Evolutionary conservation across 2,113 vertebrate genomes (phyloP).

Genomic region (Cercocebus atys): DNA sequence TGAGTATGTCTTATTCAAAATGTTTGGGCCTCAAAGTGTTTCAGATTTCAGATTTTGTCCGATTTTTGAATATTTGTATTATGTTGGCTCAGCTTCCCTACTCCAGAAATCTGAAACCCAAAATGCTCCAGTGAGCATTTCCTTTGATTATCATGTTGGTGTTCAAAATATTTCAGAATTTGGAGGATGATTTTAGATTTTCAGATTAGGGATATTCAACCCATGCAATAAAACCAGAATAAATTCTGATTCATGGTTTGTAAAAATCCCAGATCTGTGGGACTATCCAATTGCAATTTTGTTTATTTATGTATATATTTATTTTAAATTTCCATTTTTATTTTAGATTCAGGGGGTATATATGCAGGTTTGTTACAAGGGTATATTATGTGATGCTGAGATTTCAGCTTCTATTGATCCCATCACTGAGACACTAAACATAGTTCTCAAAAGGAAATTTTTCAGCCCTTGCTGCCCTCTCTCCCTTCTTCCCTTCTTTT

Average conservation of each 20-base stretch:
- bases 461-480: no score
- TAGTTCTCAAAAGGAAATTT: no score
- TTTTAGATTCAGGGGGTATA: no score
- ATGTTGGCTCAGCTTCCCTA: background rate
- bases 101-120: background rate
- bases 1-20: background rate
- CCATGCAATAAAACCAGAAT: background rate
- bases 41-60: background rate
- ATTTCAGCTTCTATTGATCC: no score
- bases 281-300: background rate
- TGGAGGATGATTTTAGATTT: background rate
- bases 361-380: no score
- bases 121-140: background rate
- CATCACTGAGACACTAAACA: no score
- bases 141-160: background rate
- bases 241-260: background rate
- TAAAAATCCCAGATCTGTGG: background rate
- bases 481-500: no score
- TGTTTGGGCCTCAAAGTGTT: background rate
- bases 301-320: background rate
- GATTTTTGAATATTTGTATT: background rate
- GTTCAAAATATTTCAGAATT: background rate
- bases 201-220: background rate
- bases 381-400: no score
- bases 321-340: no score